phyloP scores from a whole-genome alignment of 2,797 vertebrate species.

The Melanotaenia boesemani region DNA sequence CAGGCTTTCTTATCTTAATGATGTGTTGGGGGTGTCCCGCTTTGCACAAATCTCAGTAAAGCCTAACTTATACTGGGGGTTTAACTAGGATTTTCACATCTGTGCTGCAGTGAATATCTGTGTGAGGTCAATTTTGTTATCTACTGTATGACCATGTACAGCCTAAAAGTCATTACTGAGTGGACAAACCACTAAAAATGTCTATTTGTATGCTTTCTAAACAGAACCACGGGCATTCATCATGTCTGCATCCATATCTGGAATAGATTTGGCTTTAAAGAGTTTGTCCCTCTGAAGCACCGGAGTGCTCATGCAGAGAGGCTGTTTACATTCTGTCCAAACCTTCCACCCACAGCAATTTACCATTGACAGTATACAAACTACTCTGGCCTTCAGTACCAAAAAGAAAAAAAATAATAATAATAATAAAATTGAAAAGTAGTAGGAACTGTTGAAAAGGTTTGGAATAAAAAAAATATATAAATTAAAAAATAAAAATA shows the following conservation, averaged over 20 bases:
- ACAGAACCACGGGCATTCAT: neutral
- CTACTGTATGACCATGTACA: constrained; percentile 8
- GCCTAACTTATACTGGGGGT: constrained; percentile 21
- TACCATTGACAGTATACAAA: neutral
- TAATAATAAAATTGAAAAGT: neutral
- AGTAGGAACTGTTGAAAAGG: neutral
- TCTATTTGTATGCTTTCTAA: constrained; percentile 10
- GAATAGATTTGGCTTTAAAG: constrained; percentile 4
- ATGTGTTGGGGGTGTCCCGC: constrained; percentile 40
- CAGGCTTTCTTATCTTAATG: constrained; percentile 41
- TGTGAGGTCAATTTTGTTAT: constrained; percentile 21
- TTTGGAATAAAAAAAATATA: neutral
- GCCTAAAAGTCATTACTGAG: constrained; percentile 1
- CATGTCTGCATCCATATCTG: constrained; percentile 3
- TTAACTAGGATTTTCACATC: constrained; percentile 25
- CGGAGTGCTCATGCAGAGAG: neutral
- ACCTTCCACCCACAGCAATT: neutral
- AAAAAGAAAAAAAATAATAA: neutral
- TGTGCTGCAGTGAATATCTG: constrained; percentile 8
- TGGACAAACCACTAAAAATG: constrained; percentile 20
- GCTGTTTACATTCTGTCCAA: constrained; percentile 8
- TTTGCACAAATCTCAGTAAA: constrained; percentile 43
- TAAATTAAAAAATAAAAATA: too few species aligned
- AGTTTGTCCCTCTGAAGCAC: neutral
- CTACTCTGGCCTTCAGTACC: neutral